These are phyloP conservation scores for Muntiacus muntjak DNA, from an alignment of 2,113 vertebrate species.

Conservation along the genomic window DNA sequence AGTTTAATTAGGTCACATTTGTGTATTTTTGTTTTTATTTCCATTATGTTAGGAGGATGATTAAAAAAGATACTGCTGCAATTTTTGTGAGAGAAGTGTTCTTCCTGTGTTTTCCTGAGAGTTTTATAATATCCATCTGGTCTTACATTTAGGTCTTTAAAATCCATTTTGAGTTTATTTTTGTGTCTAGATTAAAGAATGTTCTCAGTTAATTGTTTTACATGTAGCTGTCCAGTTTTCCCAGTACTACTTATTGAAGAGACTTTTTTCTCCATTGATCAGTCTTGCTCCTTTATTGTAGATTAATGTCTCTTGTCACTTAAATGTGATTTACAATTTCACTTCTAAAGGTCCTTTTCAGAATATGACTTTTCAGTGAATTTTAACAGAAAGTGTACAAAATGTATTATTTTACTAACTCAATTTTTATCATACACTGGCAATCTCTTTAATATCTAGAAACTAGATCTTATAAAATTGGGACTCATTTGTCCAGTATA, in stretches of 20 bases:
- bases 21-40: neutral
- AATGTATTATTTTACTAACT: neutral
- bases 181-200: neutral
- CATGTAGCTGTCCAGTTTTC: neutral
- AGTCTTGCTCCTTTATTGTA: neutral
- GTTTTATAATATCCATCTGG: neutral
- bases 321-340: neutral
- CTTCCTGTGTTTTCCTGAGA: neutral
- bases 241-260: neutral
- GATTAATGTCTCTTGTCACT: neutral
- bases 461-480: neutral
- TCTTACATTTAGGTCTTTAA: neutral
- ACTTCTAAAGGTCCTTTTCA: neutral
- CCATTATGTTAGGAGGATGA: neutral
- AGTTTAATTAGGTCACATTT: neutral
- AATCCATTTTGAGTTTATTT: neutral
- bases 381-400: neutral
- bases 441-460: neutral
- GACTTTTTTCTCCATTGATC: neutral
- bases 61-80: neutral
- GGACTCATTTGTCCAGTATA: neutral
- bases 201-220: neutral
- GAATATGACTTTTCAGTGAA: neutral
- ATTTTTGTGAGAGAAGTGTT: neutral
- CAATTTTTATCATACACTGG: neutral